Base-by-base conservation (phyloP, 2,113 vertebrate genomes). In the Cynoglossus semilaevis region DNA sequence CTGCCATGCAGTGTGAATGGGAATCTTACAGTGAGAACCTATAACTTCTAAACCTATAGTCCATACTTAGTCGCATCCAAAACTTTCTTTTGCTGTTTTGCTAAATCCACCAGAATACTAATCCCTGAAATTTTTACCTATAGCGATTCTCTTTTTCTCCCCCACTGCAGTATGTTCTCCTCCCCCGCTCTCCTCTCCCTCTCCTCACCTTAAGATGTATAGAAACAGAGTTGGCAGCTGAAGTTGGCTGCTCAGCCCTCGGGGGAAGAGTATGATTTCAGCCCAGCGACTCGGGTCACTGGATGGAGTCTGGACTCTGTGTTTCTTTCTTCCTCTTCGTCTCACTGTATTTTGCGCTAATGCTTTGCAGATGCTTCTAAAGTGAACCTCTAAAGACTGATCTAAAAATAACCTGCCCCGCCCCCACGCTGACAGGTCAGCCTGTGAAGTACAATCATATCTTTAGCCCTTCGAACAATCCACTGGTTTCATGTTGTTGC, bases 361-460 rank as follows among this genome's bases (percentile, higher is more conserved):
- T 77, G 58, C 49, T 52, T 82, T 63, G 63, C 88, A 86, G 86
- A 88, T 87, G 82, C 63, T 16, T 65, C 18, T 38, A 63, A 72
- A 51, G n/a, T 29, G 15, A 13, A 51, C 61, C 16, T 55, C 50
- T 41, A 60, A 78, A 78, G 61, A 62, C 41, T 45, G 56, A 19
- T 58, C 68, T 78, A 35, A 65, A 74, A 57, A 45, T 65, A 87
- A 60, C 15, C n/a, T 37, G 40, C 55, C 17, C 49, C 16, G 3
- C 35, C 46, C 41, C 51, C 4, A 13, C 11, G 1, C 60, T 57
- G 46, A 7, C 46, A 41, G 48, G 37, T 60, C 42, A 10, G 38
- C 17, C 51, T 70, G 22, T 17, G 37, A 42, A 46, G 15, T 53
- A 7, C 17, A 52, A 49, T 53, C n/a, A 52, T 42, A 58, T 52